Base-by-base conservation (phyloP, 2,113 vertebrate genomes). In the Mola mola region DNA sequence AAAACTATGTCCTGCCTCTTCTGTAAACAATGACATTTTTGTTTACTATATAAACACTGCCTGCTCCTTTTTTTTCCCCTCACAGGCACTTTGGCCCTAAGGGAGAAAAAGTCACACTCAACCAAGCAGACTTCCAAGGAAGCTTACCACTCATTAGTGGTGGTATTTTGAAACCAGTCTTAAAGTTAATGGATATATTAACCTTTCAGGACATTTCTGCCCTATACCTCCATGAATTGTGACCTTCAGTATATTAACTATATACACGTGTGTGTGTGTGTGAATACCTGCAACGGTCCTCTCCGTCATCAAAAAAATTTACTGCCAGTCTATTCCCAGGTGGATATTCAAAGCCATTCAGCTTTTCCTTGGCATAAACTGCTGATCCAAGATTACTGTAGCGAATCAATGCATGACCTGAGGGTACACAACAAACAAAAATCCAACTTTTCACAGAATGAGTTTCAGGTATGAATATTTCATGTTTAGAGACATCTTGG, bases 261-360 rank as follows among this genome's bases (percentile, higher is more conserved):
- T 19, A 17, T 0, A 33, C 2, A 16, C 5, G 31, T 12, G 8
- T 19, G 21, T 37, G 15, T 13, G 17, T 33, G 29, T 37, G 49
- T 38, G 8, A 29, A 72, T 84, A 98, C 97, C 96, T 95, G 75
- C 90, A 87, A 34, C 91, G 92, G 64, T 98, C 95, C 46, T 92
- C 95, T 40, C 95, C 96, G 31, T 98, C 95, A 9, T 97, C 95
- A 11, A 95, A 72, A 72, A 94, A 98, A 66, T 85, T 79, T 8
- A 98, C 93, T 4, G 82, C 91, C 41, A 99, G 87, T 6, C 94
- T 88, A 86, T 98, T 98, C 43, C 96, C 96, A 40, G 95, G 95
- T n/a, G 96, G 97, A 78, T 95, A 98, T 62, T 99, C 96, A 88
- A 98, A 98, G 1, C 96, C 95, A 0, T 97, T 93, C 7, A 99